These are phyloP conservation scores for Psilanteris sp. DNA, from an alignment of 1,140 invertebrate genomes.

Conservation along the genomic window DNA sequence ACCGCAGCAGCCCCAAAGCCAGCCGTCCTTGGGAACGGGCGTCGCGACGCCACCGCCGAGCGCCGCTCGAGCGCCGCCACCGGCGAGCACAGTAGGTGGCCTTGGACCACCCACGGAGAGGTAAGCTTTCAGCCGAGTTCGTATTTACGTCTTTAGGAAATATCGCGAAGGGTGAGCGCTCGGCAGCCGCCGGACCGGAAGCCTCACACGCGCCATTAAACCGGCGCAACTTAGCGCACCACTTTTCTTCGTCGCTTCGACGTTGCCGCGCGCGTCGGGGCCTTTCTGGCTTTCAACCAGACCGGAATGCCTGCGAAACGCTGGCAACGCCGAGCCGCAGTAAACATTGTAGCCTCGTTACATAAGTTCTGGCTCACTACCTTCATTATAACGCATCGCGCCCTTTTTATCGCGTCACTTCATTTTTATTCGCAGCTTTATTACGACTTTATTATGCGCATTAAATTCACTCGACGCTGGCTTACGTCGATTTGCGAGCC, in stretches of 20 bases:
- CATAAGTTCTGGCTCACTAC: constrained; percentile 57
- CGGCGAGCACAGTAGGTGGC: constrained; percentile 69
- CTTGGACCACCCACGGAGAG: constrained; percentile 75
- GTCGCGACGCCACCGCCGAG: constrained; percentile 74
- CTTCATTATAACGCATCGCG: constrained; percentile 36
- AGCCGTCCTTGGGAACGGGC: constrained; percentile 72
- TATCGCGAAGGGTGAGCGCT: constrained; percentile 63
- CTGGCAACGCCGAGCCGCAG: constrained; percentile 46
- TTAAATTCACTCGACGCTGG: constrained; percentile 47
- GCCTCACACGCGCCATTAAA: constrained; percentile 78
- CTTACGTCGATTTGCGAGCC: constrained; percentile 54
- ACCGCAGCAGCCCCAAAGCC: constrained; percentile 71
- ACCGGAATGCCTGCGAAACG: too few relatives aligned
- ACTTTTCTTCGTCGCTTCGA: constrained; percentile 28
- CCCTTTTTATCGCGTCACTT: constrained; percentile 59
- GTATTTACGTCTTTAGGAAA: constrained; percentile 78
- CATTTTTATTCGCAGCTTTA: constrained; percentile 61
- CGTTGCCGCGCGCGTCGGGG: too few relatives aligned
- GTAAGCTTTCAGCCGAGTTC: constrained; percentile 74
- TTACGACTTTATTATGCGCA: constrained; percentile 62
- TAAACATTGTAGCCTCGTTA: constrained; percentile 72
- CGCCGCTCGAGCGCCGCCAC: constrained; percentile 69
- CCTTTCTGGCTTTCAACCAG: too few relatives aligned
- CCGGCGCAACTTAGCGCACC: constrained; percentile 46
- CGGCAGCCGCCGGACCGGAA: constrained; percentile 68